Conservation (phyloP, 2,113 vertebrate genomes). For the Mugil cephalus region DNA sequence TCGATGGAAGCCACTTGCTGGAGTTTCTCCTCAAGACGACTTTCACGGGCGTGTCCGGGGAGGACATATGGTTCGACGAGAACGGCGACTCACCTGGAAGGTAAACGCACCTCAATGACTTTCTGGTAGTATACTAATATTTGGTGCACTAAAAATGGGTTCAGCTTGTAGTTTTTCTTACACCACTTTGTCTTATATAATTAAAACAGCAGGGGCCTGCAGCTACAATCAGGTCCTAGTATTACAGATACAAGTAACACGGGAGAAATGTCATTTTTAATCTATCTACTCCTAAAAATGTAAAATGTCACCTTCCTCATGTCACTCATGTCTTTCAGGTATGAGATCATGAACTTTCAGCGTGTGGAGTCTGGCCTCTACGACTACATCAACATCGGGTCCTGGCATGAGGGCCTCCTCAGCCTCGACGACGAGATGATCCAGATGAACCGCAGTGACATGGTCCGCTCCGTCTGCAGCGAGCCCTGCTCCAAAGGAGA, state of each 20-base stretch:
- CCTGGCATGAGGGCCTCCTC: slow-evolving; percentile 93
- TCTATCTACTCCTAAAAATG: too few relatives aligned
- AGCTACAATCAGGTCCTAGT: too few relatives aligned
- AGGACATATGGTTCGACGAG: slow-evolving; percentile 97
- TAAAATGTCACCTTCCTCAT: too few relatives aligned
- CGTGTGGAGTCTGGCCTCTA: slow-evolving; percentile 88
- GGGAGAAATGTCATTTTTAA: too few relatives aligned
- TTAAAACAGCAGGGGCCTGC: too few relatives aligned
- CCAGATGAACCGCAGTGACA: slow-evolving; percentile 93
- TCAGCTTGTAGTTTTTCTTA: too few relatives aligned
- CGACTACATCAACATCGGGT: slow-evolving; percentile 95
- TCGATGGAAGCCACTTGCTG: slow-evolving; percentile 94
- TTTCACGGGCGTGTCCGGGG: slow-evolving; percentile 93
- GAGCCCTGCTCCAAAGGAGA: slow-evolving; percentile 96
- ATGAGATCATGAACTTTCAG: slow-evolving; percentile 98
- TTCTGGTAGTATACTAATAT: too few relatives aligned
- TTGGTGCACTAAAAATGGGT: too few relatives aligned
- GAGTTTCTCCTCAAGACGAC: slow-evolving; percentile 94
- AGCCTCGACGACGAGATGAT: slow-evolving; percentile 92
- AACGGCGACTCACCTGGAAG: slow-evolving; percentile 98
- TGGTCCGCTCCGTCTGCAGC: slow-evolving; percentile 96
- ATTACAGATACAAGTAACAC: too few relatives aligned
- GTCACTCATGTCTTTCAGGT: slow-evolving; percentile 78
- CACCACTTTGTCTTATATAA: too few relatives aligned
- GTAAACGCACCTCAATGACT: slow-evolving; percentile 73